phyloP scores from a whole-genome alignment of 2,797 vertebrate genomes.

The Muraenolepis orangiensis region DNA sequence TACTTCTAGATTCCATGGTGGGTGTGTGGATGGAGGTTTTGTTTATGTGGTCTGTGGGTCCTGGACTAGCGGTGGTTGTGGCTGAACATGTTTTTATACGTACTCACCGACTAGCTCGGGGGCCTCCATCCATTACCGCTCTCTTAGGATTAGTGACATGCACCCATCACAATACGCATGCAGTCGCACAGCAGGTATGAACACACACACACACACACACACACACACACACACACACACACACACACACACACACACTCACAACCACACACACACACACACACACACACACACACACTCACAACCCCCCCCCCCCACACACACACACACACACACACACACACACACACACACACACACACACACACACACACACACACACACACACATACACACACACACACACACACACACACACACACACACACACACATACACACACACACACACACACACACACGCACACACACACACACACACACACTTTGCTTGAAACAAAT shows the following conservation, averaged over 20 bases:
- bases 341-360: background rate
- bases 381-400: background rate
- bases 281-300: too few species aligned
- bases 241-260: background rate
- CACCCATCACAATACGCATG: conserved; percentile 53
- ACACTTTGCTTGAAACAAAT: conserved; percentile 9
- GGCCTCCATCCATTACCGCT: conserved; percentile 72
- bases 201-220: conserved; percentile 12
- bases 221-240: background rate
- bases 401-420: too few species aligned
- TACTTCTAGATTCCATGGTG: background rate
- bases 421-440: too few species aligned
- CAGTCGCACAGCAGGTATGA: conserved; percentile 10
- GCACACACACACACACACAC: background rate
- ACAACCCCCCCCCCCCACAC: too few species aligned
- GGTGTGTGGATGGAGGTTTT: conserved; percentile 14
- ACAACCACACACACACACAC: background rate
- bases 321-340: background rate
- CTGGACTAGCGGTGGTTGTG: background rate
- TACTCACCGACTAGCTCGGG: conserved; percentile 50
- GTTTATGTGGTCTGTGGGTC: background rate
- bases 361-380: background rate
- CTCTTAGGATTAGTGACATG: conserved; percentile 52
- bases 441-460: background rate
- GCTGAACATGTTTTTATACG: conserved; percentile 50